These are phyloP conservation scores for Anas bahamensis DNA, from an alignment of 2,797 vertebrate species.

Conservation along the genomic window DNA sequence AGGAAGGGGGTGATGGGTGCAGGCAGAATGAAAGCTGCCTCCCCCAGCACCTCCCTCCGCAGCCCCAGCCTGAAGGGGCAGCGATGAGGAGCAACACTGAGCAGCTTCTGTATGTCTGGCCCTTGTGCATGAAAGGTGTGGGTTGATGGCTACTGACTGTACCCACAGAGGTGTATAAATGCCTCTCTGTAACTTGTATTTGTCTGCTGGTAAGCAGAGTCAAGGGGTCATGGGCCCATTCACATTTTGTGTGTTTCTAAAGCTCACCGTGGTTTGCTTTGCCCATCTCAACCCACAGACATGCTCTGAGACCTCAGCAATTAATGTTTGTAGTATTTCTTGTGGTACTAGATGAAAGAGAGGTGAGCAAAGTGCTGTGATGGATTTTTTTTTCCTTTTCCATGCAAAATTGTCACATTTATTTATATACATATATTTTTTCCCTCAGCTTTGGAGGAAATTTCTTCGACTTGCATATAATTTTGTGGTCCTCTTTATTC, in stretches of 20 bases:
- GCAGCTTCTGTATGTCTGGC: background rate
- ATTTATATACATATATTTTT: background rate
- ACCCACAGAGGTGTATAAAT: background rate
- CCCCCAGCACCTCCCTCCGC: background rate
- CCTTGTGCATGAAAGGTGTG: background rate
- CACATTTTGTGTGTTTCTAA: background rate
- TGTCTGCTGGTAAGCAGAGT: background rate
- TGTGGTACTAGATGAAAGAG: background rate
- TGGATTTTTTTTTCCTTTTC: background rate
- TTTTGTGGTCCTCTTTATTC: slow-evolving; percentile 91
- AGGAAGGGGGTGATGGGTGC: too few relatives aligned
- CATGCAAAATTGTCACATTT: background rate
- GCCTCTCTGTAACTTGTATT: too few relatives aligned
- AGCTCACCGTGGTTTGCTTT: background rate
- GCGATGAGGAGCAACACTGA: accelerated
- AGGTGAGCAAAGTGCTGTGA: background rate
- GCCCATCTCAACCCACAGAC: background rate
- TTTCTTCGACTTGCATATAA: slow-evolving; percentile 90
- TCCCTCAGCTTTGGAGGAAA: slow-evolving; percentile 90
- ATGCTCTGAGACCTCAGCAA: background rate
- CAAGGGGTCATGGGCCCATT: background rate
- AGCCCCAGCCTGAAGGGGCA: background rate
- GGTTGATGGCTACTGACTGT: background rate
- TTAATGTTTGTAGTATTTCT: background rate
- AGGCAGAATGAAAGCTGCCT: too few relatives aligned